These are phyloP conservation scores for Mus caroli DNA, from an alignment of 2,797 vertebrate species.

Conservation along the genomic window DNA sequence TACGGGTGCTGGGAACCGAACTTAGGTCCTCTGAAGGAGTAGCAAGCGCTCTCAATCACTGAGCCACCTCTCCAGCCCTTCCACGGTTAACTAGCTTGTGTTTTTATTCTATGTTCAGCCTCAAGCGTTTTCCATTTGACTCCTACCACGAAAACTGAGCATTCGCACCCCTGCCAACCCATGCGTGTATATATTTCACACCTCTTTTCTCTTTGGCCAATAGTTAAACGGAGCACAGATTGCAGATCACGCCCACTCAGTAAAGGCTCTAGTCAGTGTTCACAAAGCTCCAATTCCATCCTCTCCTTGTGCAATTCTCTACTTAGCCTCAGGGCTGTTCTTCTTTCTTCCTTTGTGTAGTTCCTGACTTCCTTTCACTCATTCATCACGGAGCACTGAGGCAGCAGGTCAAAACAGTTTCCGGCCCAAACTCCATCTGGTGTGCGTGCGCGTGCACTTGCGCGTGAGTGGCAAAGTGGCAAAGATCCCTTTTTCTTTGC, in stretches of 20 bases:
- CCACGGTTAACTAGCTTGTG: neutral
- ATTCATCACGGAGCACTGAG: neutral
- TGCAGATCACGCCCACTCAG: neutral
- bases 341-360: neutral
- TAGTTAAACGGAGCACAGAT: neutral
- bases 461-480: neutral
- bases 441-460: accelerated
- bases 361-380: neutral
- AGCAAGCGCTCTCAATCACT: neutral
- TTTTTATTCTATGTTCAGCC: neutral
- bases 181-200: too few relatives aligned
- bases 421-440: accelerated
- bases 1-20: neutral
- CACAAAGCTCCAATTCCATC: neutral
- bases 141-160: neutral
- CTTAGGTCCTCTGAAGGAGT: neutral
- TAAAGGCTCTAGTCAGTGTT: neutral
- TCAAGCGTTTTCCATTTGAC: neutral
- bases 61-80: neutral
- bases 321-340: neutral
- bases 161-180: too few relatives aligned
- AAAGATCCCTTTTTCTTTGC: neutral
- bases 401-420: neutral
- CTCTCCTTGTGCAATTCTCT: neutral
- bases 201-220: neutral